Percentiles rank a stretch among this genome's conserved stretches.
Conservation (phyloP, 1,140 invertebrate species). For the Drosophila neocordata region DNA sequence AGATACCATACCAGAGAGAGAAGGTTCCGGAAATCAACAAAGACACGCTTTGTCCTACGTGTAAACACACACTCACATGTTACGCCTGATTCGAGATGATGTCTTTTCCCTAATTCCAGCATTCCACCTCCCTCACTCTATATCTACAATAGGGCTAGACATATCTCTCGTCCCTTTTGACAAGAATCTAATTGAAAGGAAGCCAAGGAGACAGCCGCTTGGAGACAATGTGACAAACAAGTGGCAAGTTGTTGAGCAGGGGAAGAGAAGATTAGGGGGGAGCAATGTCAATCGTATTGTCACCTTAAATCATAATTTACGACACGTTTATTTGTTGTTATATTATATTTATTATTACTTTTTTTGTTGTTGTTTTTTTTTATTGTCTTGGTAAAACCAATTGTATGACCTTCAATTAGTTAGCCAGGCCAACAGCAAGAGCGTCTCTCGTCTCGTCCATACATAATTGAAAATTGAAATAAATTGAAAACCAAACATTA, state of each 20-base stretch:
- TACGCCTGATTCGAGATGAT: neutral
- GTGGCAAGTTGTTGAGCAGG: neutral
- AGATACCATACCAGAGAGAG: too few relatives aligned
- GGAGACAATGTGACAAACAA: neutral
- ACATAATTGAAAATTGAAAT: slow-evolving; percentile 4
- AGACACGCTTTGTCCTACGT: neutral
- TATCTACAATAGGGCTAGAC: neutral
- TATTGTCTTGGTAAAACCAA: slow-evolving; percentile 3
- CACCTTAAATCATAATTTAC: neutral
- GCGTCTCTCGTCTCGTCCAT: neutral
- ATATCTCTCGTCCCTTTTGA: neutral
- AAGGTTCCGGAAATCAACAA: slow-evolving; percentile 6
- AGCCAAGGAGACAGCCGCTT: neutral
- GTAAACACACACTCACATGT: neutral
- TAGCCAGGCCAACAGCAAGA: neutral
- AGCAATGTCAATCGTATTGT: neutral
- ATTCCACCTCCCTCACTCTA: neutral
- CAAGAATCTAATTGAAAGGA: slow-evolving; percentile 5
- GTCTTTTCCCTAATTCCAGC: neutral
- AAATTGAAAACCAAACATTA: slow-evolving; percentile 7
- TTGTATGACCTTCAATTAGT: slow-evolving; percentile 5
- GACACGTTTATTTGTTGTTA: neutral
- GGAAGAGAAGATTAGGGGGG: too few relatives aligned
- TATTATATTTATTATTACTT: neutral
- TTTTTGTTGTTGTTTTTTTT: neutral